A percentile compares a stretch with the other conserved stretches of the same genome.
Conservation (phyloP, 2,888 invertebrate genomes). For the Mechanitis mazaeus region DNA sequence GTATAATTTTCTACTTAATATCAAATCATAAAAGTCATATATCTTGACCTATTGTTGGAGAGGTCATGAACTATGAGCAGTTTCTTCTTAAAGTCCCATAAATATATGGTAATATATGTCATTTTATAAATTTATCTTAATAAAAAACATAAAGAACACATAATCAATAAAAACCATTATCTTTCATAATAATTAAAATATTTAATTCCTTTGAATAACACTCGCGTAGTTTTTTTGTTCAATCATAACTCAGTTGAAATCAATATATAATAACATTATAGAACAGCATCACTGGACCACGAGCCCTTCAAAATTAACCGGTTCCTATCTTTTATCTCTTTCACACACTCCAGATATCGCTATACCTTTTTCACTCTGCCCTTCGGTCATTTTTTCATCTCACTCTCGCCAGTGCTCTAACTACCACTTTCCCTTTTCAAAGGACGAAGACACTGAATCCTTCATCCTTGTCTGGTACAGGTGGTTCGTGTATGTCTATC, state of each 20-base stretch:
- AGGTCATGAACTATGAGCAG: too few species aligned
- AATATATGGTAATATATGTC: too few species aligned
- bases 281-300: conserved; percentile 46
- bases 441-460: conserved; percentile 67
- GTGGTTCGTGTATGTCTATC: conserved; percentile 36
- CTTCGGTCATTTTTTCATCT: conserved; percentile 72
- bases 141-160: conserved; percentile 5
- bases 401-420: conserved; percentile 67
- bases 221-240: conserved; percentile 21
- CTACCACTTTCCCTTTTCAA: conserved; percentile 76
- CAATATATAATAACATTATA: conserved; percentile 57
- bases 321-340: conserved; percentile 49
- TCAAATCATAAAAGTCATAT: too few species aligned
- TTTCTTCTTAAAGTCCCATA: too few species aligned
- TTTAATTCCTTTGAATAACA: conserved; percentile 3
- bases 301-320: conserved; percentile 75
- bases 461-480: conserved; percentile 37
- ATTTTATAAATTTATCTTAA: background rate
- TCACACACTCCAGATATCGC: conserved; percentile 31
- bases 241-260: conserved; percentile 49
- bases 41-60: too few species aligned
- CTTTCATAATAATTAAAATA: background rate
- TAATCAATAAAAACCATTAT: background rate
- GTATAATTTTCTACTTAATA: too few species aligned
- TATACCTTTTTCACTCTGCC: conserved; percentile 49